Base-by-base conservation (phyloP, 37 sponge, comb jelly and placozoan genomes). In the Oopsacas minuta region DNA sequence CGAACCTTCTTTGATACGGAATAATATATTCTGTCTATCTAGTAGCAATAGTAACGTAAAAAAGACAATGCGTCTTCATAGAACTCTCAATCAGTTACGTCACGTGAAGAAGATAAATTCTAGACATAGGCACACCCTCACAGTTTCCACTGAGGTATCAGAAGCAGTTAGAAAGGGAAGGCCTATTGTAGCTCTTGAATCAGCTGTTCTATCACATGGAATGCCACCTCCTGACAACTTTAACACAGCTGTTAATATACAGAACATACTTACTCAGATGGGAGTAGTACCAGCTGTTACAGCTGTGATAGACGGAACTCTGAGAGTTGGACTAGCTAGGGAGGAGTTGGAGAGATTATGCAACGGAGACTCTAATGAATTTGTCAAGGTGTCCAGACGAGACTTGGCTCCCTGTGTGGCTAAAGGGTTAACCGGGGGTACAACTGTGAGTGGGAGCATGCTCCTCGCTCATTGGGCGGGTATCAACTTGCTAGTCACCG, bases 161-260 rank as follows among this genome's bases (percentile, higher is more conserved):
- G 61, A 87, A 37, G 96, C 96, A 10, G 20, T 93, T 8, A 28
- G 52, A 5, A 23, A 36, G 0, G 83, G 88, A 8, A 0, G 23
- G 39, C 92, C 98, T 39, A 87, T 94, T 34, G 90, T 97, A 82
- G 98, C 98, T 35, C 85, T 97, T 86, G 98, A 97, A 83, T 93
- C 98, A 38, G 93, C 98, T 81, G 90, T 97, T 39, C 86, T 97
- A 1, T 94, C 95, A 7, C 98, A 97, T 89, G 98, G 98, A 22
- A 89, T 97, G 91, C 98, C 98, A 22, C 81, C 91, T 39, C 98
- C 98, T 1, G 36, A 88, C 23, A 97, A 97, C 81, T 36, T 90
- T 0, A 25, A 87, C 35, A 90, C 89, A 20, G 95, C 95, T 39
- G 82, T 53, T 25, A 82, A 51, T 28, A 89, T 94, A n/a, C 91